Evolutionary conservation across 2,797 vertebrate genomes (phyloP).

Genomic region (Garrulus glandarius): DNA sequence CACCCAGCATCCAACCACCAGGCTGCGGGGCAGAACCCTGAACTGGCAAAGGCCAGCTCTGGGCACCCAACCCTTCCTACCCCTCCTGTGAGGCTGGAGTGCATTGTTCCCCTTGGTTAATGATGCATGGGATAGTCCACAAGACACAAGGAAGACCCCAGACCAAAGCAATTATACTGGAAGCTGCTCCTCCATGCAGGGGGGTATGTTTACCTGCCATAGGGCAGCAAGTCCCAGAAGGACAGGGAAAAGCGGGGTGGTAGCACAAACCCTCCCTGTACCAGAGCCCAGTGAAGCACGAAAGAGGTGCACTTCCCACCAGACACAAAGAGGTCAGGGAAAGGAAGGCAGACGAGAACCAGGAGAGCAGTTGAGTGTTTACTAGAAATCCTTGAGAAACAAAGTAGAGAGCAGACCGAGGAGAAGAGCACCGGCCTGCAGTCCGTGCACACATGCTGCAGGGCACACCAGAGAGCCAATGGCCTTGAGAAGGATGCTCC

Average conservation of each 20-base stretch:
- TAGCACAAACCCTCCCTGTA: neutral
- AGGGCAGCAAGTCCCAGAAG: neutral
- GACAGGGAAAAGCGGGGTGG: fast-evolving
- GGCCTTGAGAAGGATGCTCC: neutral
- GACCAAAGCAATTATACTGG: neutral
- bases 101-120: neutral
- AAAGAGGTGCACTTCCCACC: neutral
- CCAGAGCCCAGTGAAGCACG: neutral
- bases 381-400: slow-evolving; percentile 25
- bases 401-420: neutral
- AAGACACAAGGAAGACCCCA: neutral
- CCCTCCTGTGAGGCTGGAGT: neutral
- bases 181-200: neutral
- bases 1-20: too few relatives aligned
- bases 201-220: fast-evolving
- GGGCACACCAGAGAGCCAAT: fast-evolving
- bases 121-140: fast-evolving
- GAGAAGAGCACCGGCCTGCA: neutral
- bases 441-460: fast-evolving
- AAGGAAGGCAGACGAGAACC: neutral
- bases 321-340: neutral
- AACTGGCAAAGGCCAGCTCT: neutral
- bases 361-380: neutral
- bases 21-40: fast-evolving
- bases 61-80: neutral